These are phyloP conservation scores for Ashinkailepas kermadecensis DNA, from an alignment of 2,888 invertebrate genomes.

Conservation along the genomic window DNA sequence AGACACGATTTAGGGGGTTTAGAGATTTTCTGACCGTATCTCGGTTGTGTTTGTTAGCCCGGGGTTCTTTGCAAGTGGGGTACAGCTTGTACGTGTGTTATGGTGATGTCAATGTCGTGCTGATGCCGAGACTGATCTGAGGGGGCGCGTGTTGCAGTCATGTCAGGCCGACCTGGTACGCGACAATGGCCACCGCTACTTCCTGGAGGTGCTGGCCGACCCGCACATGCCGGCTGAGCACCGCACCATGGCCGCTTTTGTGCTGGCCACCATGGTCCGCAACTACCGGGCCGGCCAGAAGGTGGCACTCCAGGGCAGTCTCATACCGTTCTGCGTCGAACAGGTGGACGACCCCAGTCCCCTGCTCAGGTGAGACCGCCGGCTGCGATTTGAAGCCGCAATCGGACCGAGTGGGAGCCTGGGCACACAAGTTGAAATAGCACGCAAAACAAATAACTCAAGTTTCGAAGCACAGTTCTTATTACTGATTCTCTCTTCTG, in stretches of 20 bases:
- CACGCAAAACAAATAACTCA: no score
- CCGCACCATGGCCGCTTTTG: conserved; percentile 89
- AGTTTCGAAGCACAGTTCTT: no score
- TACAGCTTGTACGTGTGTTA: no score
- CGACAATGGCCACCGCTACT: conserved; percentile 90
- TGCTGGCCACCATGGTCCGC: conserved; percentile 85
- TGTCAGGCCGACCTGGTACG: conserved; percentile 92
- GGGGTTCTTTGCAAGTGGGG: no score
- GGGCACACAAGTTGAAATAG: no score
- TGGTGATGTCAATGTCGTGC: no score
- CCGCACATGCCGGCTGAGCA: conserved; percentile 67
- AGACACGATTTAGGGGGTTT: no score
- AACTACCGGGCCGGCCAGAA: conserved; percentile 82
- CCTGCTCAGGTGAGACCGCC: conserved; percentile 40
- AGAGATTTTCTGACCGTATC: no score
- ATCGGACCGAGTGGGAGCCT: no score
- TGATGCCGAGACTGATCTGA: not conserved
- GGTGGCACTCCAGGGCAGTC: conserved; percentile 77
- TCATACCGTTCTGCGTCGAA: conserved; percentile 86
- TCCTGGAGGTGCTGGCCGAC: conserved; percentile 84
- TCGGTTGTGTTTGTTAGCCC: no score
- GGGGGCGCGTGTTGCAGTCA: conserved; percentile 52
- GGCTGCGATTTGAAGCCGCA: no score
- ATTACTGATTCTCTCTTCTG: no score
- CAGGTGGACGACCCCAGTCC: conserved; percentile 66